A percentile compares a stretch with the other conserved stretches of the same genome.
These are phyloP conservation scores for Hafferia zeledoni DNA, from an alignment of 2,797 vertebrate species.

Conservation along the genomic window DNA sequence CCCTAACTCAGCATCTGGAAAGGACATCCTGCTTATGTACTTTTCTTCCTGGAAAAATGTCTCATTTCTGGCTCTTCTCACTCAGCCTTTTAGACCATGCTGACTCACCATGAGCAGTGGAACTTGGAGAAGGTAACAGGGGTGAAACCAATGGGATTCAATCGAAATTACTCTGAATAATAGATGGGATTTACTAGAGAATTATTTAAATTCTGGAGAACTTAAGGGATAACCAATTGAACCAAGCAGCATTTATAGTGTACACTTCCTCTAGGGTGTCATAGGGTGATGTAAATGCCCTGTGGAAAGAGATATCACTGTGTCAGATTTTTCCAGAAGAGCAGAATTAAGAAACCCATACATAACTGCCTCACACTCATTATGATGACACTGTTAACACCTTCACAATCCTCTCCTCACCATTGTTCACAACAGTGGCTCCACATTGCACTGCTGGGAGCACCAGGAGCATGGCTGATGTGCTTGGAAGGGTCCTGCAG, in stretches of 20 bases:
- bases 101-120: conserved; percentile 44
- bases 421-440: background rate
- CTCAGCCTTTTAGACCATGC: conserved; percentile 17
- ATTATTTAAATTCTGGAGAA: conserved; percentile 42
- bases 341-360: background rate
- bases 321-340: background rate
- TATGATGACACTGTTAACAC: background rate
- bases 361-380: background rate
- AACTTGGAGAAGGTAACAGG: conserved; percentile 23
- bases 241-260: conserved; percentile 10
- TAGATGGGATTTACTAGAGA: conserved; percentile 21
- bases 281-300: background rate
- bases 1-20: conserved; percentile 54
- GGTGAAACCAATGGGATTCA: conserved; percentile 20
- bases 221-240: conserved; percentile 9
- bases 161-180: conserved; percentile 27
- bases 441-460: background rate
- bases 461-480: fast-evolving
- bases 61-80: conserved; percentile 5
- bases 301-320: background rate
- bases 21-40: conserved; percentile 41
- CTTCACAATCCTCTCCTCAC: background rate
- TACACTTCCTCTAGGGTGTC: background rate
- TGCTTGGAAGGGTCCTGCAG: background rate
- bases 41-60: conserved; percentile 55